Evolutionary conservation across 2,888 invertebrate genomes (phyloP), one percentile per base, ranked within the genome.

Genomic region (Napeogenes sylphis): DNA sequence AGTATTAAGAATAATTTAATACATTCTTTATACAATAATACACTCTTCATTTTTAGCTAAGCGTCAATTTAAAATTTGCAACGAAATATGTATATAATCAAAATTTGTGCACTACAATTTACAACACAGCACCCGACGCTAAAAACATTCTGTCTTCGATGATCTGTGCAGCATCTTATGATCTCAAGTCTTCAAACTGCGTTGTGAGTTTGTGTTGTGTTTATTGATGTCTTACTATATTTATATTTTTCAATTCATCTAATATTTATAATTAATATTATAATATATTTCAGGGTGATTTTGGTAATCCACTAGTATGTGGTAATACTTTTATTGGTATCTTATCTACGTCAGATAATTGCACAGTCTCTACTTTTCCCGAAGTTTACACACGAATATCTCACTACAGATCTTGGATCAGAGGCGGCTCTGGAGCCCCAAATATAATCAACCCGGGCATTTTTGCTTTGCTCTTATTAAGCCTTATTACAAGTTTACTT

Each of bases 331-430:
- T 84, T 13, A 77, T 81, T 0, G 84, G 84, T 2, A 63, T 85
- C 4, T 67, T 83, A 0, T 75, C 79, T 42, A 32, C 72, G 2
- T 73, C 71, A 0, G 77, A 77, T 60, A 47, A 2, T 83, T 82
- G 21, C 62, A 4, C 45, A 0, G 8, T 56, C 2, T 70, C 72
- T 0, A 67, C 77, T 0, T 73, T 58, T 46, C 85, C 84, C 13
- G 84, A 84, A 65, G 61, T 84, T 2, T 84, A 83, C 67, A 78
- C 81, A 3, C 74, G 81, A 38, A 75, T 84, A 0, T 75, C 79
- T 2, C 78, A 81, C 71, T 83, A 83, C 60, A 77, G 79, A 0
- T 65, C 69, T 0, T 84, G 82, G 83, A 78, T 84, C 13, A 68
- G 73, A 46, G 70, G 59, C 45, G 61, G 80, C 13, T 78, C 82